Conservation (phyloP, 2,113 vertebrate genomes). For the Neomonachus schauinslandi region DNA sequence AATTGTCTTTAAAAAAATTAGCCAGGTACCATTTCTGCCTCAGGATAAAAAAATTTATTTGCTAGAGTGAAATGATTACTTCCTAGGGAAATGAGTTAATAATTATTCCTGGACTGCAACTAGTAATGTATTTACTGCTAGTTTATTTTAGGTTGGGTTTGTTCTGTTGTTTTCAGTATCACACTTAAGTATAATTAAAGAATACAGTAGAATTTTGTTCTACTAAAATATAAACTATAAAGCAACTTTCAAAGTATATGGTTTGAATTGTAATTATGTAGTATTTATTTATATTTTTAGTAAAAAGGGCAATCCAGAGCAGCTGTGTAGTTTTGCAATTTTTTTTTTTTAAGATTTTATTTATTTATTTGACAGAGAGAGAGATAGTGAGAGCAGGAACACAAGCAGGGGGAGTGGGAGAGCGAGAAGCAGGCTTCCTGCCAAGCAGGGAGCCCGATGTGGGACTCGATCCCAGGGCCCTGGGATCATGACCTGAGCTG, state of each 20-base stretch:
- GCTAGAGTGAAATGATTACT: constrained; percentile 17
- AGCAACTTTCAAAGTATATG: not conserved
- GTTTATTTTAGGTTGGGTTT: constrained; percentile 46
- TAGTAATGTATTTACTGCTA: constrained; percentile 1
- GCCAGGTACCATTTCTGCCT: constrained; percentile 13
- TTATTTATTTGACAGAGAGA: no score
- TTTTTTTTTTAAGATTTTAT: no score
- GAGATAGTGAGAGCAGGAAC: no score
- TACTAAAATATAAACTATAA: constrained; percentile 33
- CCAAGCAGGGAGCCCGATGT: no score
- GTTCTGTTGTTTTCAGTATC: constrained; percentile 44
- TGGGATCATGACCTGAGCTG: no score
- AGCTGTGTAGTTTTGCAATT: not conserved
- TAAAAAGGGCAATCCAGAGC: not conserved
- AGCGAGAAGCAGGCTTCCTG: no score
- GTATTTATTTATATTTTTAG: constrained; percentile 30
- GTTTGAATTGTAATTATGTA: not conserved
- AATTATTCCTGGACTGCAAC: constrained; percentile 28
- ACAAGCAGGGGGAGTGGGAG: no score
- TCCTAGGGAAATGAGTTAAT: constrained; percentile 49
- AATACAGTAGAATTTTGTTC: constrained; percentile 35
- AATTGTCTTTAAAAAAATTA: constrained; percentile 1
- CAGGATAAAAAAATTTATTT: constrained; percentile 35
- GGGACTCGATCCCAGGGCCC: no score
- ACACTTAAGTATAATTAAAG: constrained; percentile 53